phyloP scores from a whole-genome alignment of 1,140 invertebrate species.

The Drosophila pachea region DNA sequence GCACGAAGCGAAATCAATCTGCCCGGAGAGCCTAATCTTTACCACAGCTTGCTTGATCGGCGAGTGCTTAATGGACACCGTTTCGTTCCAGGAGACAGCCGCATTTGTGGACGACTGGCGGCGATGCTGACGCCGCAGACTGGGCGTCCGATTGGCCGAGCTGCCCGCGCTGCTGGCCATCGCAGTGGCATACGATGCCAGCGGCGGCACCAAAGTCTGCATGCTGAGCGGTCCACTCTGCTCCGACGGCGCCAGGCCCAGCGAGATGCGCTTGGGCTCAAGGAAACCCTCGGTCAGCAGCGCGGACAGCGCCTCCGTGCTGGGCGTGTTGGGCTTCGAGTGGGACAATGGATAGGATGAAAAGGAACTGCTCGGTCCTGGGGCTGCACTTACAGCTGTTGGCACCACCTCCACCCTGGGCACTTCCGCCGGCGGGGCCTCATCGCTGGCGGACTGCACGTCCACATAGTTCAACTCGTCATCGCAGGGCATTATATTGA shows the following conservation, averaged over 20 bases:
- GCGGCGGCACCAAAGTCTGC: constrained; percentile 50
- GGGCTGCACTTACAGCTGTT: constrained; percentile 36
- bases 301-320: constrained; percentile 88
- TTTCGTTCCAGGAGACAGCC: constrained; percentile 78
- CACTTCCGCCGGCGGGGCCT: constrained; percentile 36
- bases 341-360: background rate
- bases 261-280: constrained; percentile 81
- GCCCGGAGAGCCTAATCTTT: constrained; percentile 19
- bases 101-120: constrained; percentile 76
- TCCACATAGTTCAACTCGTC: constrained; percentile 57
- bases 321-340: constrained; percentile 85
- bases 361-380: background rate
- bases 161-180: constrained; percentile 44
- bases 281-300: constrained; percentile 91
- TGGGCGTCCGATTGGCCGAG: constrained; percentile 60
- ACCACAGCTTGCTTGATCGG: constrained; percentile 61
- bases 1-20: background rate
- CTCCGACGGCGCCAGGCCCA: constrained; percentile 82
- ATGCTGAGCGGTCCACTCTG: constrained; percentile 22
- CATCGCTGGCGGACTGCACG: constrained; percentile 67
- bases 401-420: background rate
- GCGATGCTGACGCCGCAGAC: constrained; percentile 60
- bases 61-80: constrained; percentile 68
- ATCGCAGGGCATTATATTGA: constrained; percentile 61
- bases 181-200: constrained; percentile 55